These are phyloP conservation scores for Ctenopoma multispine DNA, from an alignment of 2,797 vertebrate genomes.

Conservation along the genomic window DNA sequence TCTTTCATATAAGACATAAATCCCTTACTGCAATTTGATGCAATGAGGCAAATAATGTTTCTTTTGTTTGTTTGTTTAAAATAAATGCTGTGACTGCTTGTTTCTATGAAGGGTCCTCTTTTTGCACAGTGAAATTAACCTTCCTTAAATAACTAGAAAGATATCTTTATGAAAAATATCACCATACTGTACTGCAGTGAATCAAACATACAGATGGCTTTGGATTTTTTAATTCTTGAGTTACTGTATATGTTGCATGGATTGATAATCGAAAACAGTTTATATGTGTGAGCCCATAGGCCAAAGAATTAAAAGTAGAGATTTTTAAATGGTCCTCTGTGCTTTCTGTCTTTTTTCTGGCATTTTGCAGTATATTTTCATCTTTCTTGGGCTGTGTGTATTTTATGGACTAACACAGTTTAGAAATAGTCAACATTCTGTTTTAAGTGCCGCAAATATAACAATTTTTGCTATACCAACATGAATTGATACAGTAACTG, in stretches of 20 bases:
- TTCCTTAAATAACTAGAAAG: conserved; percentile 13
- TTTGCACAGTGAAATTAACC: conserved; percentile 18
- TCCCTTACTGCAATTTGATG: conserved; percentile 4
- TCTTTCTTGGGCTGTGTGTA: neutral
- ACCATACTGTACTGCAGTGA: conserved; percentile 27
- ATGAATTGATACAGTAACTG: too few relatives aligned
- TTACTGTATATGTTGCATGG: conserved; percentile 62
- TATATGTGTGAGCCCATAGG: conserved; percentile 43
- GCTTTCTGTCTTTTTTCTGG: neutral
- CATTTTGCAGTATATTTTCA: neutral
- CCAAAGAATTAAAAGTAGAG: conserved; percentile 59
- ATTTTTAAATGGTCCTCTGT: conserved; percentile 21
- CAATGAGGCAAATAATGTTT: neutral
- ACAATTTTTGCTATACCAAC: conserved; percentile 2
- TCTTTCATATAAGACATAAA: neutral
- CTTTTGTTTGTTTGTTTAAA: neutral
- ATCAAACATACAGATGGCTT: conserved; percentile 8
- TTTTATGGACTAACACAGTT: neutral
- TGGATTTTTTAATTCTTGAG: conserved; percentile 2
- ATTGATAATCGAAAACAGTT: conserved; percentile 39
- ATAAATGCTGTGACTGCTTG: conserved; percentile 63
- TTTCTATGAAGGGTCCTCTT: conserved; percentile 15
- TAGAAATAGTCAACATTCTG: too few relatives aligned
- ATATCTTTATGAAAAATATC: conserved; percentile 14
- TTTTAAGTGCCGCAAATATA: too few relatives aligned